Evolutionary conservation across 1,140 invertebrate species (phyloP).

Genomic region (Trichonephila clavata): DNA sequence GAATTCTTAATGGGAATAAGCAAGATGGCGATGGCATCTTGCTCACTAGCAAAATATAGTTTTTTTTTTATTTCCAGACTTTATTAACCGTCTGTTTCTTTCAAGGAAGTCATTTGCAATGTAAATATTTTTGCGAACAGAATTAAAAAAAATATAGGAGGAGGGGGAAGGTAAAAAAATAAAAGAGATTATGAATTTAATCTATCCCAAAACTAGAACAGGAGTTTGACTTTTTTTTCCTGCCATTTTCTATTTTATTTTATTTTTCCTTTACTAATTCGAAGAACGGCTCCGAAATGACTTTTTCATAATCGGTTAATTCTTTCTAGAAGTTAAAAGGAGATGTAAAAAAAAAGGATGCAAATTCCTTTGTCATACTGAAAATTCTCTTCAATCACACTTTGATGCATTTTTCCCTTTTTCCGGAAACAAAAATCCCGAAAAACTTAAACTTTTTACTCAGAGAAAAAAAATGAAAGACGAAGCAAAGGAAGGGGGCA

Average conservation of each 20-base stretch:
- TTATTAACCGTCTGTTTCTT: background rate
- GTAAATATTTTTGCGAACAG: background rate
- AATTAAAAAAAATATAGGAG: background rate
- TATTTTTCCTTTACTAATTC: background rate
- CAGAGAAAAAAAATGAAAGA: background rate
- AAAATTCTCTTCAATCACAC: conserved; percentile 56
- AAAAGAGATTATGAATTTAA: conserved; percentile 29
- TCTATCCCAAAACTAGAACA: conserved; percentile 17
- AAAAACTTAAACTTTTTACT: conserved; percentile 36
- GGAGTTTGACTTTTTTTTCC: background rate
- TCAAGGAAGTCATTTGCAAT: background rate
- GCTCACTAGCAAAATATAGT: background rate
- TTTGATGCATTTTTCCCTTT: conserved; percentile 64
- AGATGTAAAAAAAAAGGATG: background rate
- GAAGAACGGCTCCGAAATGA: background rate
- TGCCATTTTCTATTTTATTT: background rate
- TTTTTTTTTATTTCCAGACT: background rate
- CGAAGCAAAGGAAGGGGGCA: conserved; percentile 31
- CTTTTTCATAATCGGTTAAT: conserved; percentile 61
- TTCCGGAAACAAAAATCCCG: conserved; percentile 36
- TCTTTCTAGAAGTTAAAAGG: background rate
- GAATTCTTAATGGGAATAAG: background rate
- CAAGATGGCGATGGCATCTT: background rate
- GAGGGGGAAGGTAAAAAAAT: background rate
- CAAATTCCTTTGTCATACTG: conserved; percentile 65